Conservation (phyloP, 2,797 vertebrate genomes). For the Vipera latastei region DNA sequence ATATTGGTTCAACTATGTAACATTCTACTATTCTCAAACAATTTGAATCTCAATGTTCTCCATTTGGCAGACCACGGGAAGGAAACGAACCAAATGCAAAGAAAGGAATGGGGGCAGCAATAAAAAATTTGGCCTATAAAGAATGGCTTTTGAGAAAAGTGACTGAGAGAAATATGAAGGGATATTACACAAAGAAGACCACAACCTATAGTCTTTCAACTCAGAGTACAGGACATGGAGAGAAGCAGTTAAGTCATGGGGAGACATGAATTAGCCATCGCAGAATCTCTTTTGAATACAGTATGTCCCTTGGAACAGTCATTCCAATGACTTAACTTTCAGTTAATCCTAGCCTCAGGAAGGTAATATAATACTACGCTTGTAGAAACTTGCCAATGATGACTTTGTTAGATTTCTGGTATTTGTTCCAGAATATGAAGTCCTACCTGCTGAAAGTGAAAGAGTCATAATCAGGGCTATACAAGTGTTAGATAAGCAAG, state of each 20-base stretch:
- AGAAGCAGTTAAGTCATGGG: neutral
- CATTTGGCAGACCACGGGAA: neutral
- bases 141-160: neutral
- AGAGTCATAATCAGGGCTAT: neutral
- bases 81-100: neutral
- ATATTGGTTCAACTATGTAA: neutral
- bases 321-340: neutral
- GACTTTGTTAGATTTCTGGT: conserved; percentile 8
- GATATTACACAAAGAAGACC: neutral
- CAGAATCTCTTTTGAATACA: neutral
- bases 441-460: neutral
- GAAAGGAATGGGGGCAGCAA: neutral
- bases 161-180: neutral
- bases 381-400: conserved; percentile 32
- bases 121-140: neutral
- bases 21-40: neutral
- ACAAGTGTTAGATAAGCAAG: neutral
- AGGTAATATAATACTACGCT: conserved; percentile 20
- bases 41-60: neutral
- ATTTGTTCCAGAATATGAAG: neutral
- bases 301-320: neutral
- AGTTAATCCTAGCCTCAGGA: conserved; percentile 1
- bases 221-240: neutral
- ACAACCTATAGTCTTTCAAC: neutral
- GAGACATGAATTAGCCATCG: neutral